A percentile compares a stretch with the other conserved stretches of the same genome.
Conservation (phyloP, 2,888 invertebrate species). For the Gymnocheta viridis region DNA sequence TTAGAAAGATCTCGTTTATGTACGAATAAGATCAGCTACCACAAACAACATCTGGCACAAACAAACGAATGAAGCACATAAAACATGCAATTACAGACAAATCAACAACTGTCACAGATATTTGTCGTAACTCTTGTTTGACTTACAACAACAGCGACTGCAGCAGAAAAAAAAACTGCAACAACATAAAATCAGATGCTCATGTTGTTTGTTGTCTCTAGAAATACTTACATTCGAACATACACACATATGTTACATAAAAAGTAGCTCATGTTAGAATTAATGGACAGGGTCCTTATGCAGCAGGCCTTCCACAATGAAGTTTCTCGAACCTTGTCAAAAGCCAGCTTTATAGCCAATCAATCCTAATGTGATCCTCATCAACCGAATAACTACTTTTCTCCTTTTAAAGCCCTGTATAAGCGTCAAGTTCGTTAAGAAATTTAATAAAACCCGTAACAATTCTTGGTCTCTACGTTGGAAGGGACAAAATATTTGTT, state of each 20-base stretch:
- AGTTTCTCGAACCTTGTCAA: too few species aligned
- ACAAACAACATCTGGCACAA: constrained; percentile 43
- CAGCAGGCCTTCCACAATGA: neutral
- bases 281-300: neutral
- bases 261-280: neutral
- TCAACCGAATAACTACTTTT: too few species aligned
- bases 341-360: too few species aligned
- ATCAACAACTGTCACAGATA: constrained; percentile 69
- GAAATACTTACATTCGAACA: constrained; percentile 17
- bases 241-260: neutral
- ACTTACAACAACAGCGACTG: constrained; percentile 30
- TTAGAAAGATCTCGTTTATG: neutral
- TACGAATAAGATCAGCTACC: neutral
- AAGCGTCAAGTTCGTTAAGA: too few species aligned
- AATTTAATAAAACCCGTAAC: too few species aligned
- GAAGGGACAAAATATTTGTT: too few species aligned
- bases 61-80: constrained; percentile 35
- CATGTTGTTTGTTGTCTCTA: constrained; percentile 29
- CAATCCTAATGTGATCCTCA: too few species aligned
- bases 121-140: constrained; percentile 67
- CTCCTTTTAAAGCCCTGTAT: too few species aligned
- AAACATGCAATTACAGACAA: constrained; percentile 67
- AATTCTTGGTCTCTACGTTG: too few species aligned
- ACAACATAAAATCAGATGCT: constrained; percentile 43
- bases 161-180: constrained; percentile 7